phyloP scores from a whole-genome alignment of 2,797 vertebrate genomes.

The Amniataba percoides region DNA sequence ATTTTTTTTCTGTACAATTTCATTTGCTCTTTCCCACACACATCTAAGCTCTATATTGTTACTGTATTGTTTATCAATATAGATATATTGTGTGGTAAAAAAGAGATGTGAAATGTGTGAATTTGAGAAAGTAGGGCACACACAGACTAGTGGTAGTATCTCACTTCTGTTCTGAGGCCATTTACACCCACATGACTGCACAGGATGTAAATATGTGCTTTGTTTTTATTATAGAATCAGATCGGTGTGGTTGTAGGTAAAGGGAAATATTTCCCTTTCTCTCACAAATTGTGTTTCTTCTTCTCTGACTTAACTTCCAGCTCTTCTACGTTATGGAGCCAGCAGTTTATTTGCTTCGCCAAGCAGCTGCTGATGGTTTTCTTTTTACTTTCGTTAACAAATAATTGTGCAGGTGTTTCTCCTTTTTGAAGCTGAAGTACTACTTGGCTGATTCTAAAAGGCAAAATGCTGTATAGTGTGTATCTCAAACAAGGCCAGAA shows the following conservation, averaged over 20 bases:
- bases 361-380: conserved; percentile 28
- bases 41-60: neutral
- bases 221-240: conserved; percentile 2
- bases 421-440: neutral
- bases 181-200: neutral
- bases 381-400: conserved; percentile 39
- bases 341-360: conserved; percentile 37
- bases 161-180: neutral
- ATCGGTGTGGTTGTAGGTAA: conserved; percentile 5
- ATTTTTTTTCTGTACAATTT: conserved; percentile 8
- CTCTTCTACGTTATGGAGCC: conserved; percentile 16
- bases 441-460: conserved; percentile 17
- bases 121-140: conserved; percentile 1
- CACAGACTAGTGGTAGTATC: neutral
- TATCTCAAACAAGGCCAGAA: conserved; percentile 11
- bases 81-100: no score
- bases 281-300: conserved; percentile 27
- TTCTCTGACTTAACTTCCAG: conserved; percentile 6
- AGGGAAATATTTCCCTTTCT: conserved; percentile 30
- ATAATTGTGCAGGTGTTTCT: conserved; percentile 4
- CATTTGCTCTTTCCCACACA: neutral
- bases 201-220: conserved; percentile 14
- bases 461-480: neutral
- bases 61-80: neutral
- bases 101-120: neutral